A percentile compares a stretch with the other conserved stretches of the same genome.
Conservation (phyloP, 2,888 invertebrate species). For the Caenorhabditis becei region DNA sequence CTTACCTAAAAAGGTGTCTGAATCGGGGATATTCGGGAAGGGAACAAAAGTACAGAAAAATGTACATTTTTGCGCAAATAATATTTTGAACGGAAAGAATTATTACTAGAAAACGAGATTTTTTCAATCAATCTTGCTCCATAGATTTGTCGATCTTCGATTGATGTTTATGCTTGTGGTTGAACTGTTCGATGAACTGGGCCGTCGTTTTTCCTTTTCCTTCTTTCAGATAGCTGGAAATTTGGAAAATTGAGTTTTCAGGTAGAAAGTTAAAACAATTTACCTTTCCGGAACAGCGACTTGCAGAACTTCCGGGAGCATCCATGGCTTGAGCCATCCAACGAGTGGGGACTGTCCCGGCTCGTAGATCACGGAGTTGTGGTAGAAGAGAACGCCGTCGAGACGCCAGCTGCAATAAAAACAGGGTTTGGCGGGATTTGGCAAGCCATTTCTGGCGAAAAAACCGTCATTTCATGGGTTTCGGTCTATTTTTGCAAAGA, state of each 20-base stretch:
- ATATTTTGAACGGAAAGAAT: too few species aligned
- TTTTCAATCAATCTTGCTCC: constrained; percentile 43
- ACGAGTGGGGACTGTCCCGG: constrained; percentile 91
- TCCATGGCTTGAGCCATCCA: constrained; percentile 88
- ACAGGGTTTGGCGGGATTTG: too few species aligned
- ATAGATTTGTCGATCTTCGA: constrained; percentile 55
- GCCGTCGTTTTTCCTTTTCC: constrained; percentile 45
- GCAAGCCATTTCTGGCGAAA: too few species aligned
- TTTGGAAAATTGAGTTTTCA: constrained; percentile 17
- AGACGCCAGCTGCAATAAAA: constrained; percentile 83
- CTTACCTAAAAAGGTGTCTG: constrained; percentile 27
- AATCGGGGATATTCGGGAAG: neutral
- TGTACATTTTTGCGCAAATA: neutral
- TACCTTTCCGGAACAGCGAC: constrained; percentile 64
- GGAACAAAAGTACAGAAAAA: neutral
- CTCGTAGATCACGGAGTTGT: constrained; percentile 87
- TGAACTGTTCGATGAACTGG: constrained; percentile 75
- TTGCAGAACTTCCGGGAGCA: constrained; percentile 79
- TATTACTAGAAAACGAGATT: neutral
- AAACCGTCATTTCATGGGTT: neutral
- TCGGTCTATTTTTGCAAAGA: neutral
- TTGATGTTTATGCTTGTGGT: constrained; percentile 69
- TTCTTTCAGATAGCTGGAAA: constrained; percentile 23
- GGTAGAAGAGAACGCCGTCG: constrained; percentile 94
- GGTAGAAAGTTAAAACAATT: constrained; percentile 6